Evolutionary conservation across 2,888 invertebrate genomes (phyloP).

Genomic region (Drosophila formosana): DNA sequence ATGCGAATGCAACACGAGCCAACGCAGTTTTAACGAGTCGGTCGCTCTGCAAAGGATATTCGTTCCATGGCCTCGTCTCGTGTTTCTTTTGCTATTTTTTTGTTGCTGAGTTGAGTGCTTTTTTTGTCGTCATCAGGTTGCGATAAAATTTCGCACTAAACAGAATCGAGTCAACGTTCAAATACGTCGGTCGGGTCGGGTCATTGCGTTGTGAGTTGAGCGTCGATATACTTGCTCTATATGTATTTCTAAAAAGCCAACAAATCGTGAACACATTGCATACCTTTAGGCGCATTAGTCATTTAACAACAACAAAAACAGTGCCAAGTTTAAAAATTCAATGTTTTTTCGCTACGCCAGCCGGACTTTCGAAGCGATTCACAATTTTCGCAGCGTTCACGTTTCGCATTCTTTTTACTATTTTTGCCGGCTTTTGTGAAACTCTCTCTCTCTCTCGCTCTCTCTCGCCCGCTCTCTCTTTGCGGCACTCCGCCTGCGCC

Average conservation of each 20-base stretch:
- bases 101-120: background rate
- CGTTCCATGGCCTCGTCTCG: constrained; percentile 43
- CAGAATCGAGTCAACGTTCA: constrained; percentile 84
- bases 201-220: constrained; percentile 80
- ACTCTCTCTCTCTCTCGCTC: constrained; percentile 17
- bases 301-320: background rate
- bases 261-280: constrained; percentile 30
- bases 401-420: constrained; percentile 22
- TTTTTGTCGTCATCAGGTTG: constrained; percentile 50
- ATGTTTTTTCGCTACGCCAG: background rate
- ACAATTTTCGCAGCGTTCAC: constrained; percentile 16
- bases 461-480: constrained; percentile 25
- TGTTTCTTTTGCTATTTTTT: constrained; percentile 16
- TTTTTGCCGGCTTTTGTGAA: constrained; percentile 58
- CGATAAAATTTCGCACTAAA: constrained; percentile 68
- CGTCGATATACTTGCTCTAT: constrained; percentile 52
- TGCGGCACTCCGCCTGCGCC: constrained; percentile 65
- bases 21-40: constrained; percentile 26
- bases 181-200: constrained; percentile 82
- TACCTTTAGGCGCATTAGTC: constrained; percentile 52
- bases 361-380: background rate
- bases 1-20: constrained; percentile 26
- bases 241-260: background rate
- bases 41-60: constrained; percentile 33
- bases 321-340: background rate